Conservation (phyloP, 2,888 invertebrate species). For the Mylabris sibirica region DNA sequence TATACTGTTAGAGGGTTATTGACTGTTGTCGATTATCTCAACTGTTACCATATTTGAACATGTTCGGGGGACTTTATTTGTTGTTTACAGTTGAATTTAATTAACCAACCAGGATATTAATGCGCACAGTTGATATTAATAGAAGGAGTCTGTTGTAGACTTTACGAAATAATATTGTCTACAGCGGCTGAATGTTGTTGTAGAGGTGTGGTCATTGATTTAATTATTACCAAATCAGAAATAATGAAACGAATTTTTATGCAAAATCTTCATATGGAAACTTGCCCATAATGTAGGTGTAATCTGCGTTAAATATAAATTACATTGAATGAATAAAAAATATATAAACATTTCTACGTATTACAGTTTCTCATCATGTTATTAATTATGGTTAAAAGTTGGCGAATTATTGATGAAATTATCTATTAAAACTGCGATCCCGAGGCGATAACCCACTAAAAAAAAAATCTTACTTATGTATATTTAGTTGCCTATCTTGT, state of each 20-base stretch:
- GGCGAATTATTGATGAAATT: neutral
- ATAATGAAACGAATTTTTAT: neutral
- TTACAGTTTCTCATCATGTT: neutral
- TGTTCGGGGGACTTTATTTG: neutral
- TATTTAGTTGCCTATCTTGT: neutral
- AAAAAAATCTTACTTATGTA: neutral
- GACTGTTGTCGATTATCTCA: neutral
- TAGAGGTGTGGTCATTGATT: neutral
- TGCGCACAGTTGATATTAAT: neutral
- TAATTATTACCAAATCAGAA: neutral
- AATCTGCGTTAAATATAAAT: neutral
- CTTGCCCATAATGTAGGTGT: neutral
- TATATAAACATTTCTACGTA: neutral
- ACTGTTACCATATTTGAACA: neutral
- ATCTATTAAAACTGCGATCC: neutral
- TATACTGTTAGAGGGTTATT: constrained; percentile 8
- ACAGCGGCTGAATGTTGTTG: neutral
- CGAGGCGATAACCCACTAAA: neutral
- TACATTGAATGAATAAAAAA: neutral
- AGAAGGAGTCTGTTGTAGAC: neutral
- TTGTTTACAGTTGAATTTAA: neutral
- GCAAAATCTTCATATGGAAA: constrained; percentile 4
- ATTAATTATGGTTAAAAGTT: neutral
- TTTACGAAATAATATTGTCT: neutral
- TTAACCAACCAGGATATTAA: neutral